A percentile compares a stretch with the other conserved stretches of the same genome.
phyloP scores from a whole-genome alignment of 2,888 invertebrate species.

The Chymomyza procnemis region DNA sequence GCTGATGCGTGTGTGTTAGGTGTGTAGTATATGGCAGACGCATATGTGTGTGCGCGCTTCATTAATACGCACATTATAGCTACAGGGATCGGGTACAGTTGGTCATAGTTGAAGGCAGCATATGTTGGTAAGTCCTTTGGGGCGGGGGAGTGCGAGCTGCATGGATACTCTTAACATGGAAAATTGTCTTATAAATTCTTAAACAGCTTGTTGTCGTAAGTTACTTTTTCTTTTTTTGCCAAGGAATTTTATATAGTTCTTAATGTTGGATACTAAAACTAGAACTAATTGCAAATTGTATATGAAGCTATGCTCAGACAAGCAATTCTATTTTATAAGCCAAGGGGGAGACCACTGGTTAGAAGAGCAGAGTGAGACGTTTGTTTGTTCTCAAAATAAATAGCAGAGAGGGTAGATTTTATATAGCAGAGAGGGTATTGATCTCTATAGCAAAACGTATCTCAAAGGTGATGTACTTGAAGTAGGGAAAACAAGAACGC shows the following conservation, averaged over 20 bases:
- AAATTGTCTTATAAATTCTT: slow-evolving; percentile 6
- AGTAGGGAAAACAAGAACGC: no score
- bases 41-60: slow-evolving; percentile 47
- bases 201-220: background rate
- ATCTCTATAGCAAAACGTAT: no score
- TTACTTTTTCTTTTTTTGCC: background rate
- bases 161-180: background rate
- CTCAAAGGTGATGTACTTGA: no score
- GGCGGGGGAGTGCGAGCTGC: no score
- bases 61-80: slow-evolving; percentile 64
- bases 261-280: background rate
- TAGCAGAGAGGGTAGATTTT: no score
- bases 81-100: slow-evolving; percentile 8
- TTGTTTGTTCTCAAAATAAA: no score
- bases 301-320: background rate
- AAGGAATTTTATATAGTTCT: background rate
- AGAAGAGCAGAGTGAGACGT: no score
- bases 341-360: no score
- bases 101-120: background rate
- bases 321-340: no score
- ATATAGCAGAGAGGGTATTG: no score
- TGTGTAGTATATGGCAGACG: slow-evolving; percentile 10
- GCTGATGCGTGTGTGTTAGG: background rate
- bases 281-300: background rate
- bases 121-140: background rate